Base-by-base conservation (phyloP, 1,140 invertebrate species). In the Manduca sexta region DNA sequence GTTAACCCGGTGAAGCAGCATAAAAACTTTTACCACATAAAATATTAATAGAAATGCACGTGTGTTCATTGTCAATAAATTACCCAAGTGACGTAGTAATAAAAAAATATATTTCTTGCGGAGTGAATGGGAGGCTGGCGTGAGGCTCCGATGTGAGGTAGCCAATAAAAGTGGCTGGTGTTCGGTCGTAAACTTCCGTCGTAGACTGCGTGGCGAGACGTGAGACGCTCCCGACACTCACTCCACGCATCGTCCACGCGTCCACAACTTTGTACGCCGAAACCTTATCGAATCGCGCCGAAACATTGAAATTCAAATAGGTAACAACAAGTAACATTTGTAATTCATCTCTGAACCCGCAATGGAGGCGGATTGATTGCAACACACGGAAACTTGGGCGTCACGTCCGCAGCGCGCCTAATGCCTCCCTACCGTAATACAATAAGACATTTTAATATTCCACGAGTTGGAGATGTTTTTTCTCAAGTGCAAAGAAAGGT, bases 31-130 rank as follows among this genome's bases (percentile, higher is more conserved):
- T 74, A 64, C 66, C 61, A 84, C 74, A 81, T 85, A 85, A 83
- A 85, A 85, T 85, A 83, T 85, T 85, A 84, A 84, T 83, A 83
- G 79, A 83, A 81, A 83, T 82, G 77, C 81, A 82, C 77, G 79
- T 81, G 75, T 62, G 75, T 77, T 83, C 75, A 78, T 81, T 83
- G 73, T 83, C 77, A 78, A 84, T 84, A 84, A 84, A 84, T 84
- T 83, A 84, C 69, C 64, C 56, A 52, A 82, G 77, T 83, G 81
- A 84, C 81, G 74, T 71, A 72, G 74, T 64, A 78, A 83, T 85
- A 82, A 83, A 84, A 83, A 80, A 80, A 71, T 76, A 69, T 82
- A 83, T 84, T 81, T 81, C 71, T 79, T 74, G 64, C 58, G 72
- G 72, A 83, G 72, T 83, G 75, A 83, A 85, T 83, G 79, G 78